Evolutionary conservation across 2,888 invertebrate genomes (phyloP).

Genomic region (Xanthorhoe designata): DNA sequence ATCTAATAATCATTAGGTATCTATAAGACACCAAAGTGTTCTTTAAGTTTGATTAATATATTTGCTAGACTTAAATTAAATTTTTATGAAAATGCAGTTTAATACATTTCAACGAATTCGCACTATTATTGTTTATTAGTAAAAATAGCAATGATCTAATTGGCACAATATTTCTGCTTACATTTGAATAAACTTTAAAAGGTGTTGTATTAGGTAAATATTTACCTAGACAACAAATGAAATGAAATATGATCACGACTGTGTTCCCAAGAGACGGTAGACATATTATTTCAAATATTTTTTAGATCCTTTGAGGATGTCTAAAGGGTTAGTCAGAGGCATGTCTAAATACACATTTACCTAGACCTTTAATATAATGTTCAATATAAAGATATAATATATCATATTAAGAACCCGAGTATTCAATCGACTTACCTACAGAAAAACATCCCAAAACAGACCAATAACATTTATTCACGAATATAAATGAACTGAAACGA

Average conservation of each 20-base stretch:
- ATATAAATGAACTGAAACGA: conserved; percentile 34
- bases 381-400: background rate
- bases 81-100: background rate
- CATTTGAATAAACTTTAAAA: background rate
- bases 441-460: conserved; percentile 29
- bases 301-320: too few species aligned
- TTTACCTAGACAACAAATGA: too few species aligned
- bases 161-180: conserved; percentile 2
- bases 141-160: background rate
- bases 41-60: conserved; percentile 15
- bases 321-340: too few species aligned
- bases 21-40: background rate
- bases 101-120: background rate
- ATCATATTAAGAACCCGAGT: background rate
- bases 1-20: conserved; percentile 9
- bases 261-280: too few species aligned
- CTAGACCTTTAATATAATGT: background rate
- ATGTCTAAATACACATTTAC: too few species aligned
- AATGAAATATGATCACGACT: too few species aligned
- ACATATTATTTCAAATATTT: too few species aligned
- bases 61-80: background rate
- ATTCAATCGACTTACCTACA: conserved; percentile 6
- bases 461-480: conserved; percentile 33
- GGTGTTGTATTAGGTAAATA: background rate
- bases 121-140: background rate